Evolutionary conservation across 1,140 invertebrate genomes (phyloP), one percentile per base, ranked within the genome.

Genomic region (Drosophila bifasciata): DNA sequence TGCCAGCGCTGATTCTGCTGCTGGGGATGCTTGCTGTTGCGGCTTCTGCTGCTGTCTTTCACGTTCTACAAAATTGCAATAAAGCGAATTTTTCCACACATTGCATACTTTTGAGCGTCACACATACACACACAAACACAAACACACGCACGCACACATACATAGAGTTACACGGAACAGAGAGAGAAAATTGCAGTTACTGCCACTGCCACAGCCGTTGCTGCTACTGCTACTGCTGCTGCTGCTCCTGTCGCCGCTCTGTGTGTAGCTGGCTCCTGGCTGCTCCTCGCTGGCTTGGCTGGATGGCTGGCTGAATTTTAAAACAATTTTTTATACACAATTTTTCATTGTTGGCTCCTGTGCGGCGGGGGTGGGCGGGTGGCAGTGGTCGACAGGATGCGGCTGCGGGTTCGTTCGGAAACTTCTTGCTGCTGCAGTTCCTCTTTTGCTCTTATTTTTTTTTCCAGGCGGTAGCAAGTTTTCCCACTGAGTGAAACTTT

Each of bases 251-350:
- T 11, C 32, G 32, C 32, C 32, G 32, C 3, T 36, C 32, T 36
- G 32, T 36, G 32, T 11, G 11, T 36, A 4, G 66, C 32, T 13
- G 11, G 32, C 32, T 36, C 11, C 32, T 13, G 32, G 3, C 32
- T 32, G 32, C 9, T 32, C 9, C 32, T 32, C 9, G 32, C 3
- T 32, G 32, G 32, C 32, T 32, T 6, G 21, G 21, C 21, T 23
- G 21, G 21, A 2, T 48, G 57, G 60, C 68, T 79, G 45, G 78
- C 69, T 88, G 80, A 84, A 84, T 84, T 84, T 84, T 85, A 77
- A 86, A 86, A 69, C 72, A 76, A 81, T 86, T 86, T 86, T 79
- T 81, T 85, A 80, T 80, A 85, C 80, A 85, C 77, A 86, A 77
- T 81, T 84, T 84, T 84, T 57, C 51, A 58, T 56, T 40, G 57